Evolutionary conservation across 2,888 invertebrate species (phyloP).

Genomic region (Thyatira batis): DNA sequence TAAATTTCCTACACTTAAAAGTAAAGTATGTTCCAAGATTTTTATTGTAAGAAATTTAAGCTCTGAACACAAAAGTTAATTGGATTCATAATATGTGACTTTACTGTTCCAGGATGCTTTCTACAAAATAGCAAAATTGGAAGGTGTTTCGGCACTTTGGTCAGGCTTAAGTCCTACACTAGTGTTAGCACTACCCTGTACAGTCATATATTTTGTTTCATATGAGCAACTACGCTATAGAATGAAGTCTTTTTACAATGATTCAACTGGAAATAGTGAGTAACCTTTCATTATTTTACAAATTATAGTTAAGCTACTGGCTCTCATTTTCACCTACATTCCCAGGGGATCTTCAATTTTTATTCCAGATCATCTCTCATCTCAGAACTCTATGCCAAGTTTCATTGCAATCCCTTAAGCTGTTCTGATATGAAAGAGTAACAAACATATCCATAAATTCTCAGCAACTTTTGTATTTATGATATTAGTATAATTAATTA

Average conservation of each 20-base stretch:
- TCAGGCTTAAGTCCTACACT: conserved; percentile 98
- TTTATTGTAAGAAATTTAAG: background rate
- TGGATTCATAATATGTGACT: background rate
- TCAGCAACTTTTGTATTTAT: too few species aligned
- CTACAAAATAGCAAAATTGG: conserved; percentile 92
- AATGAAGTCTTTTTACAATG: conserved; percentile 83
- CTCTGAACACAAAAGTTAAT: background rate
- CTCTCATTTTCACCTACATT: background rate
- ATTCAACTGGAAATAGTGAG: conserved; percentile 58
- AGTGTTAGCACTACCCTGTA: conserved; percentile 97
- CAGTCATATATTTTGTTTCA: conserved; percentile 97
- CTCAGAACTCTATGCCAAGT: too few species aligned
- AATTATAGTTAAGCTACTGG: too few species aligned
- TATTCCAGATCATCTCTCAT: too few species aligned
- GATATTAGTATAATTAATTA: too few species aligned
- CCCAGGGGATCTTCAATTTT: too few species aligned
- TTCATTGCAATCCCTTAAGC: too few species aligned
- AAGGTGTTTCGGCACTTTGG: conserved; percentile 96
- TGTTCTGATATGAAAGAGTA: too few species aligned
- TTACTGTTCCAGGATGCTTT: conserved; percentile 91
- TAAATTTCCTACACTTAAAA: too few species aligned
- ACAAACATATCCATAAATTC: too few species aligned
- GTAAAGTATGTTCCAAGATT: background rate
- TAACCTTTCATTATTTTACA: too few species aligned
- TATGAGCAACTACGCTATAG: conserved; percentile 94